phyloP scores from a whole-genome alignment of 1,140 invertebrate species.

The Cylas formicarius region DNA sequence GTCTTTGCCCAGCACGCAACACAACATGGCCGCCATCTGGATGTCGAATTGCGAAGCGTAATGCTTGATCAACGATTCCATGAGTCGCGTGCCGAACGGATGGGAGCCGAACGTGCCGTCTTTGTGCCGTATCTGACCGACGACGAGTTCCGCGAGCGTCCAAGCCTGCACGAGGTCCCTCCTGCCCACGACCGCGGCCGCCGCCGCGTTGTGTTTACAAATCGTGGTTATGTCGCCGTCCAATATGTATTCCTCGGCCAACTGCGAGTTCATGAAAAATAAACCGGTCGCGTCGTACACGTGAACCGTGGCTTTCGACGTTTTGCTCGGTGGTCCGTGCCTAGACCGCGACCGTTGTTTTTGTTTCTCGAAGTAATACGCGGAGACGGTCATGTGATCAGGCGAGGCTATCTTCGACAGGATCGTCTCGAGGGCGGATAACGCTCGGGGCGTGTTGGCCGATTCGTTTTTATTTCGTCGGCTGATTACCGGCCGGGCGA shows the following conservation, averaged over 20 bases:
- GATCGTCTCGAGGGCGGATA: constrained; percentile 66
- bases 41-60: constrained; percentile 75
- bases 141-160: constrained; percentile 68
- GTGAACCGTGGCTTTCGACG: constrained; percentile 53
- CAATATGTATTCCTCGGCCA: constrained; percentile 78
- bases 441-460: constrained; percentile 63
- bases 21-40: constrained; percentile 89
- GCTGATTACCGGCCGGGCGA: constrained; percentile 69
- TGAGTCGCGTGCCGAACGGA: constrained; percentile 78
- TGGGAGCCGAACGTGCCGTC: constrained; percentile 67
- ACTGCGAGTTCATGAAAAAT: constrained; percentile 67
- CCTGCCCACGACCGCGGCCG: constrained; percentile 65
- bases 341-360: constrained; percentile 24
- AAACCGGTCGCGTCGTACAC: constrained; percentile 74
- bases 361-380: constrained; percentile 68
- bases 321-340: constrained; percentile 19
- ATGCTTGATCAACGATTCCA: constrained; percentile 78
- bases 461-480: constrained; percentile 61
- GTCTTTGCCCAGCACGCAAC: constrained; percentile 72
- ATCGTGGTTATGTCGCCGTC: constrained; percentile 57
- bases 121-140: constrained; percentile 55
- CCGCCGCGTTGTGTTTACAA: constrained; percentile 73
- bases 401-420: constrained; percentile 48
- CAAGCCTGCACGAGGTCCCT: constrained; percentile 80
- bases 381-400: constrained; percentile 54